Percentiles rank a stretch among this genome's conserved stretches.
These are phyloP conservation scores for Callipepla squamata DNA, from an alignment of 2,113 vertebrate genomes.

Conservation along the genomic window DNA sequence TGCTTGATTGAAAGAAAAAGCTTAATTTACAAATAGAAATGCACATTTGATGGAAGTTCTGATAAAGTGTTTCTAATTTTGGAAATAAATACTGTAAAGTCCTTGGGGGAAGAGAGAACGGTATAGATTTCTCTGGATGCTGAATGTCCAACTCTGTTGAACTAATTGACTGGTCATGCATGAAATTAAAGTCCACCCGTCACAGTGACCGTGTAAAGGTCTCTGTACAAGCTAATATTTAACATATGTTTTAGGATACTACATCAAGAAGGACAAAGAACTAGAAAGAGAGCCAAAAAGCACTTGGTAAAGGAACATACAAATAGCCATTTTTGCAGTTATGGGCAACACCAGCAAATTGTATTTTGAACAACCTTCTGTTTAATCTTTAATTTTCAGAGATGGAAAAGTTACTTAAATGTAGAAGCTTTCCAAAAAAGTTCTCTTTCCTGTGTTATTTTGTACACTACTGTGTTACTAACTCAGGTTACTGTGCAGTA, in stretches of 20 bases:
- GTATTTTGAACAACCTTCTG: not conserved
- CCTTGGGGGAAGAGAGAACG: not conserved
- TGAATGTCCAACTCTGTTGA: not conserved
- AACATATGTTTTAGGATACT: not conserved
- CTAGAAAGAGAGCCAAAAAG: not conserved
- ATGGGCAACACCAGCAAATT: not conserved
- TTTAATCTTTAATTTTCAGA: not conserved
- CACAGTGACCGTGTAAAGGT: not conserved
- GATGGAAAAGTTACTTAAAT: not conserved
- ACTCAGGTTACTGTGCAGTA: not conserved
- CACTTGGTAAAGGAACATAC: not conserved
- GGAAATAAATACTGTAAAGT: not conserved
- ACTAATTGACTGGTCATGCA: not conserved
- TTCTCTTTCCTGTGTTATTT: fast-evolving
- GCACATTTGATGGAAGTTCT: not conserved
- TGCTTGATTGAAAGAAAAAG: not conserved
- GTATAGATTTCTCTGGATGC: not conserved
- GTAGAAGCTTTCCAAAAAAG: not conserved
- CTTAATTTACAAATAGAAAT: not conserved
- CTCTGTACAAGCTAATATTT: not conserved
- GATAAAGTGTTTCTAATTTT: constrained; percentile 6
- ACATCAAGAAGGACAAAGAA: not conserved
- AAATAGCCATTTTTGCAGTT: not conserved
- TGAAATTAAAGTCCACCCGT: constrained; percentile 10
- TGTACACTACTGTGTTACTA: too few relatives aligned